phyloP scores from a whole-genome alignment of 2,113 vertebrate genomes.

The Puffinus mauretanicus region DNA sequence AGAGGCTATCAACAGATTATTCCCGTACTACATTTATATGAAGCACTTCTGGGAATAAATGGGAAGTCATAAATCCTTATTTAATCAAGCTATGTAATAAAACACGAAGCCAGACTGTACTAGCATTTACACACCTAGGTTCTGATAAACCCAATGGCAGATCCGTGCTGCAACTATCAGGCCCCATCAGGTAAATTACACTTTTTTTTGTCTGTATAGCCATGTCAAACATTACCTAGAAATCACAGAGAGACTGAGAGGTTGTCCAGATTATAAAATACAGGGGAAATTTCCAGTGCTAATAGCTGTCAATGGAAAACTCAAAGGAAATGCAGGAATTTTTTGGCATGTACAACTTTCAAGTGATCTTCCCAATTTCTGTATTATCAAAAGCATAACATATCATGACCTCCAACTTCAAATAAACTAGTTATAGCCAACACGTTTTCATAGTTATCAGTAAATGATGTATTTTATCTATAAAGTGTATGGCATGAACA shows the following conservation, averaged over 20 bases:
- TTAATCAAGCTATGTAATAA: background rate
- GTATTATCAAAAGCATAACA: background rate
- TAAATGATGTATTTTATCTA: background rate
- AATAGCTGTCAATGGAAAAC: background rate
- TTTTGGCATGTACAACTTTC: background rate
- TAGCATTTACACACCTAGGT: background rate
- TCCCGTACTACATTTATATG: background rate
- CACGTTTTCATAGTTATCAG: background rate
- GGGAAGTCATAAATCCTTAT: background rate
- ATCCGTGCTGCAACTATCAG: background rate
- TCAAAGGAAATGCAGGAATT: background rate
- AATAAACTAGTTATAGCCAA: background rate
- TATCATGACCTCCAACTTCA: background rate
- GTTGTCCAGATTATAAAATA: background rate
- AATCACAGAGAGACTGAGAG: background rate
- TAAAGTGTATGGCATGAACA: background rate
- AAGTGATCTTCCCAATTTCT: background rate
- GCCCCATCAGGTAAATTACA: background rate
- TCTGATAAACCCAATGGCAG: background rate
- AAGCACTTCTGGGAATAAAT: background rate
- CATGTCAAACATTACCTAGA: background rate
- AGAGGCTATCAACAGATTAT: background rate
- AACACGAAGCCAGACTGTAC: background rate
- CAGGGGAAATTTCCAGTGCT: background rate
- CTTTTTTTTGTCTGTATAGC: background rate